These are phyloP conservation scores for Cranoglanis bouderius DNA, from an alignment of 2,113 vertebrate species.

Conservation along the genomic window DNA sequence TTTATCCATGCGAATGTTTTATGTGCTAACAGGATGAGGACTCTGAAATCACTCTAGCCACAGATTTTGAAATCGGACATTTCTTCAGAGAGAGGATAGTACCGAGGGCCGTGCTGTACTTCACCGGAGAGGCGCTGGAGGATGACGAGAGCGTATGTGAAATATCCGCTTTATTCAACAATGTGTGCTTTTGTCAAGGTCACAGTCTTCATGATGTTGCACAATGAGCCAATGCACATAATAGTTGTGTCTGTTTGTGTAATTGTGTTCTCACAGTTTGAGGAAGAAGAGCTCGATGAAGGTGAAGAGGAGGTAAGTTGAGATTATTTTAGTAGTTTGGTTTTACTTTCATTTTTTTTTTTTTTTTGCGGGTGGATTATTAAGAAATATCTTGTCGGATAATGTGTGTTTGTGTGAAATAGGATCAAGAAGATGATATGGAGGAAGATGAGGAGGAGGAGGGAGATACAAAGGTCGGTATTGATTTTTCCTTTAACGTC, in stretches of 20 bases:
- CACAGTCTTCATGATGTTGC: neutral
- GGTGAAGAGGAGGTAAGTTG: constrained; percentile 92
- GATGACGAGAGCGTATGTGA: constrained; percentile 91
- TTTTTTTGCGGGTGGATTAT: neutral
- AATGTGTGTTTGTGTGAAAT: constrained; percentile 49
- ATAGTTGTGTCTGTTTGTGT: neutral
- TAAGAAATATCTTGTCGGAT: no score
- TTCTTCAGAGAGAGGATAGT: constrained; percentile 98
- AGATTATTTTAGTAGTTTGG: neutral
- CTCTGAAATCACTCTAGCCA: constrained; percentile 88
- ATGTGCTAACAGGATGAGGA: constrained; percentile 86
- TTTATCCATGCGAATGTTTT: neutral
- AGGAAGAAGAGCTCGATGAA: constrained; percentile 91
- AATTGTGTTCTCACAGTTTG: constrained; percentile 79
- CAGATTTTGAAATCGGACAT: constrained; percentile 97
- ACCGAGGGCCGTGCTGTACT: constrained; percentile 95
- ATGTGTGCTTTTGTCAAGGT: neutral
- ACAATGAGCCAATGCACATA: neutral
- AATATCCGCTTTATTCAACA: neutral
- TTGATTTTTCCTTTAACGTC: neutral
- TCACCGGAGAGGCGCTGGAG: constrained; percentile 95
- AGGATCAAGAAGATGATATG: constrained; percentile 95
- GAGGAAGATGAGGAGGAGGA: constrained; percentile 91
- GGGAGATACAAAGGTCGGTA: constrained; percentile 83
- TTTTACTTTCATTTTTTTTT: neutral